phyloP scores from a whole-genome alignment of 2,797 vertebrate genomes.

The Thaleichthys pacificus region DNA sequence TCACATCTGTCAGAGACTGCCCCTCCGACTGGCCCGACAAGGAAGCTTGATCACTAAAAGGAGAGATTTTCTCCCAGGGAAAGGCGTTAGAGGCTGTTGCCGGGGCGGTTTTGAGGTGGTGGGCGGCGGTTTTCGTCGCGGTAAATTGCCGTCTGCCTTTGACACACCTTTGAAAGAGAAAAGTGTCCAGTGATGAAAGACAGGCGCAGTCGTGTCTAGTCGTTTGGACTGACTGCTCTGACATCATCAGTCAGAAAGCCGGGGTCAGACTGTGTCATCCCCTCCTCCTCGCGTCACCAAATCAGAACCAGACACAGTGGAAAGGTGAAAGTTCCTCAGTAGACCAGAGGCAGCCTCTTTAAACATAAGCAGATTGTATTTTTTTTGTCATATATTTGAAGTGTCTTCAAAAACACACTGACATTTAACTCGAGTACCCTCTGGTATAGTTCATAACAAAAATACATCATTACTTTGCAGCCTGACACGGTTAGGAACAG shows the following conservation, averaged over 20 bases:
- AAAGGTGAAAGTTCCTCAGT: conserved; percentile 11
- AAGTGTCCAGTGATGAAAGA: conserved; percentile 19
- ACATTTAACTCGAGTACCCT: not conserved
- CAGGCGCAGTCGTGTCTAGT: not conserved
- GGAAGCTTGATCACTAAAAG: not conserved
- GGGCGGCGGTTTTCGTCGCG: not conserved
- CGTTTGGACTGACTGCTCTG: conserved; percentile 6
- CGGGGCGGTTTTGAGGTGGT: not conserved
- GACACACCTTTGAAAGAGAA: conserved; percentile 2
- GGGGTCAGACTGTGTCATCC: not conserved
- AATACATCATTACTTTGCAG: not conserved
- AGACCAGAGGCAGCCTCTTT: not conserved
- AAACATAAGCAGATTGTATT: conserved; percentile 1
- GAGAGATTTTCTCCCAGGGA: not conserved
- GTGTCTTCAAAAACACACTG: not conserved
- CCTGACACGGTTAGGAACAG: not conserved
- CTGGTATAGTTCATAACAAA: not conserved
- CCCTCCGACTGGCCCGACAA: not conserved
- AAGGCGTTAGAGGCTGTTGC: no score
- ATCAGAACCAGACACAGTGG: conserved; percentile 27
- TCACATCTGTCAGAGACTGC: conserved; percentile 27
- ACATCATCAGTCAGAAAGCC: conserved; percentile 15
- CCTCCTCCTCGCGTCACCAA: not conserved
- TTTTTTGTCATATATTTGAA: not conserved
- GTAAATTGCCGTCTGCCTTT: not conserved